Percentiles rank a stretch among this genome's conserved stretches.
These are phyloP conservation scores for Anarsia innoxiella DNA, from an alignment of 2,888 invertebrate species.

Conservation along the genomic window DNA sequence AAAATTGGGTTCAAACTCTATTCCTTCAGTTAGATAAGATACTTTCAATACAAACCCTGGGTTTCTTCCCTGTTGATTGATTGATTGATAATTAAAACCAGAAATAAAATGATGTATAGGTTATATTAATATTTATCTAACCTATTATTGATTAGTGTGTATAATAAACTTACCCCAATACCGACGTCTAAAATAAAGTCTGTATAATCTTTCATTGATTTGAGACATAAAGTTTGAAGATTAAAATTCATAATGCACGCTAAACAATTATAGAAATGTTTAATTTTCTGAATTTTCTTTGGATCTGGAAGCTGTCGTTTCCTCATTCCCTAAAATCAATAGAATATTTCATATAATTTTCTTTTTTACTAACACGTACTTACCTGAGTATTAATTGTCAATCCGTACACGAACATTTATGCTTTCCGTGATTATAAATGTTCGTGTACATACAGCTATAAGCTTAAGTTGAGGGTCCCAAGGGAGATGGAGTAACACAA, in stretches of 20 bases:
- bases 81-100: background rate
- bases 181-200: constrained; percentile 84
- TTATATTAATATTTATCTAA: background rate
- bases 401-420: too few relatives aligned
- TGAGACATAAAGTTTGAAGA: constrained; percentile 85
- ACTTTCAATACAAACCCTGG: constrained; percentile 81
- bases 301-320: constrained; percentile 81
- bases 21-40: constrained; percentile 74
- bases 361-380: too few relatives aligned
- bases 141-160: constrained; percentile 36
- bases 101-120: background rate
- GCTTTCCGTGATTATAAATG: too few relatives aligned
- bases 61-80: constrained; percentile 71
- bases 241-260: constrained; percentile 92
- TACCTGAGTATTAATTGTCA: too few relatives aligned
- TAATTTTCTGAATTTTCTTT: constrained; percentile 78
- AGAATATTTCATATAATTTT: too few relatives aligned
- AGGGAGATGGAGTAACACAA: too few relatives aligned
- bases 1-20: constrained; percentile 85
- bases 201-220: constrained; percentile 86
- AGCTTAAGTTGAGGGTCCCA: too few relatives aligned
- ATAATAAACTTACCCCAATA: constrained; percentile 78
- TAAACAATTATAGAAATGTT: constrained; percentile 88
- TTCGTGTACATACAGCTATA: too few relatives aligned
- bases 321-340: constrained; percentile 76